Evolutionary conservation across 2,113 vertebrate genomes (phyloP).

Genomic region (Nymphicus hollandicus): DNA sequence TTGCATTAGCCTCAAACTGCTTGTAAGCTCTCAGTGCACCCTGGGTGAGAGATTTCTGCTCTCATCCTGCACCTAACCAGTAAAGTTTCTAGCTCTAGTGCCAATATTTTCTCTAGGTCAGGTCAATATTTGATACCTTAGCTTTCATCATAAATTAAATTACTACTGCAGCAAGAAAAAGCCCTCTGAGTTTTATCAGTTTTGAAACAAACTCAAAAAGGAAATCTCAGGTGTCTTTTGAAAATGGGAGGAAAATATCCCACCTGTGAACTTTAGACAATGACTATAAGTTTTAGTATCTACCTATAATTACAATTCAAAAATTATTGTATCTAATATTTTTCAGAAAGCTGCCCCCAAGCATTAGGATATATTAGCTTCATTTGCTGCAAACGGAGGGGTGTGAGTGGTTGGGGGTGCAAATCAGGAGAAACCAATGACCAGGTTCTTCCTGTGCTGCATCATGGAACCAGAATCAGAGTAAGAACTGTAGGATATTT

Average conservation of each 20-base stretch:
- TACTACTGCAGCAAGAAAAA: neutral
- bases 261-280: neutral
- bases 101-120: slow-evolving; percentile 32
- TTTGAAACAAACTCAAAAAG: neutral
- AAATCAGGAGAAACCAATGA: neutral
- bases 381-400: neutral
- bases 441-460: neutral
- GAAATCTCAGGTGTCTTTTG: neutral
- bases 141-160: slow-evolving; percentile 16
- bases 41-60: neutral
- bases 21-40: neutral
- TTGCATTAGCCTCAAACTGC: neutral
- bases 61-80: neutral
- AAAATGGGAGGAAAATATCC: neutral
- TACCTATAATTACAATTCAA: neutral
- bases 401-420: neutral
- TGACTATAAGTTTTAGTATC: neutral
- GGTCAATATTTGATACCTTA: slow-evolving; percentile 26
- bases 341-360: neutral
- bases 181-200: neutral
- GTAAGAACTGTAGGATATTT: neutral
- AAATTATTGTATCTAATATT: neutral
- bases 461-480: neutral
- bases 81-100: neutral
- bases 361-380: neutral